A percentile compares a stretch with the other conserved stretches of the same genome.
Conservation (phyloP, 2,797 vertebrate species). For the Picus viridis region DNA sequence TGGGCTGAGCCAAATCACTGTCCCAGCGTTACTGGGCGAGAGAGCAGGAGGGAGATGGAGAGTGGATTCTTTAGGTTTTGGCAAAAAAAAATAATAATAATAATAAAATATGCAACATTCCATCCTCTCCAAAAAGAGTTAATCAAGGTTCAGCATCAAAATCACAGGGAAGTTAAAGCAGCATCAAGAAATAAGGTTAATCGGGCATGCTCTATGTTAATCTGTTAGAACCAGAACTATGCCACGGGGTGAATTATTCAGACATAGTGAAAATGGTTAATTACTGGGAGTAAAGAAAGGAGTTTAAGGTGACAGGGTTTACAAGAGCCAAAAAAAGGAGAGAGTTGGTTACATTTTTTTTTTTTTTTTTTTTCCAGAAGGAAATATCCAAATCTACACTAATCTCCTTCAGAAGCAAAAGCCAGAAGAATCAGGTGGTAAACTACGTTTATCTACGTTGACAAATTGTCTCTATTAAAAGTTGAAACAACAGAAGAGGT, state of each 20-base stretch:
- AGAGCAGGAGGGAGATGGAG: slow-evolving; percentile 57
- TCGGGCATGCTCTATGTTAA: slow-evolving; percentile 74
- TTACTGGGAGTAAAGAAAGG: slow-evolving; percentile 35
- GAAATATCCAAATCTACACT: slow-evolving; percentile 67
- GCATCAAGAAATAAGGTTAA: slow-evolving; percentile 40
- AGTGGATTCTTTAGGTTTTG: slow-evolving; percentile 34
- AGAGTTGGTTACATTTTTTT: slow-evolving; percentile 42
- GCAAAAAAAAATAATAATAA: too few relatives aligned
- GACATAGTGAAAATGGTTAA: slow-evolving; percentile 45
- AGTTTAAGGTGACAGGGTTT: slow-evolving; percentile 42
- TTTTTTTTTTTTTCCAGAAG: slow-evolving; percentile 35
- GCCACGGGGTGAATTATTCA: slow-evolving; percentile 40
- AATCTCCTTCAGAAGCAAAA: slow-evolving; percentile 78
- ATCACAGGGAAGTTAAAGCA: slow-evolving; percentile 50
- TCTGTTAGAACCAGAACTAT: slow-evolving; percentile 54
- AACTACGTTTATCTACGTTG: slow-evolving; percentile 64
- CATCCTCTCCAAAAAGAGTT: slow-evolving; percentile 44
- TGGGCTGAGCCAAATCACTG: slow-evolving; percentile 67
- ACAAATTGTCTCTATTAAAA: slow-evolving; percentile 70
- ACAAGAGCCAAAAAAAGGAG: slow-evolving; percentile 22
- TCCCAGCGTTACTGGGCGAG: slow-evolving; percentile 62
- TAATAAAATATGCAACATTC: slow-evolving; percentile 23
- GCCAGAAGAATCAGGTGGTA: slow-evolving; percentile 75
- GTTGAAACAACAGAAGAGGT: slow-evolving; percentile 63
- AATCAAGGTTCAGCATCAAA: slow-evolving; percentile 13